These are phyloP conservation scores for Drosophila robusta DNA, from an alignment of 2,888 invertebrate genomes.

Conservation along the genomic window DNA sequence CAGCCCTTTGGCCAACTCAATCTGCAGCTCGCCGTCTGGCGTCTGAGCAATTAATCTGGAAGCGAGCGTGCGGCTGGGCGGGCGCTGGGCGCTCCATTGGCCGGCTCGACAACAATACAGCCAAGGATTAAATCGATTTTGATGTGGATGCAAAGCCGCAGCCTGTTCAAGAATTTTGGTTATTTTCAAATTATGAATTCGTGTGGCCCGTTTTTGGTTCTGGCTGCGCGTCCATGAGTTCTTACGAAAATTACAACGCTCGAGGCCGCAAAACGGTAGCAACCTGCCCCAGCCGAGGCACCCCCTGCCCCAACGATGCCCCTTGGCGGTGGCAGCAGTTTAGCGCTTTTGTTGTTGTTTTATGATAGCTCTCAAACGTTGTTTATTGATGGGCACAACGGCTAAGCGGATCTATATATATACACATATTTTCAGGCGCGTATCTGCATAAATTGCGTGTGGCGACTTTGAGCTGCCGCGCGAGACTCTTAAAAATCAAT, in stretches of 20 bases:
- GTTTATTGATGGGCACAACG: slow-evolving; percentile 69
- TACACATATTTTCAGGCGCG: slow-evolving; percentile 9
- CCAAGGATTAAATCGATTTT: slow-evolving; percentile 81
- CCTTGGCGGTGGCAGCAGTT: slow-evolving; percentile 66
- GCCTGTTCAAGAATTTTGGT: slow-evolving; percentile 43
- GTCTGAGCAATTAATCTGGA: slow-evolving; percentile 76
- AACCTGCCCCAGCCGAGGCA: not conserved
- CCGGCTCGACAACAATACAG: slow-evolving; percentile 36
- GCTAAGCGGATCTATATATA: slow-evolving; percentile 73
- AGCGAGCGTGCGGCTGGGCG: slow-evolving; percentile 63
- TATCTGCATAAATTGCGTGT: slow-evolving; percentile 43
- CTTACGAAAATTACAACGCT: slow-evolving; percentile 67
- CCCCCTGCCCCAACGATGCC: slow-evolving; percentile 16
- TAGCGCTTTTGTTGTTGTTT: slow-evolving; percentile 65
- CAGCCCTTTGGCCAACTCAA: slow-evolving; percentile 1
- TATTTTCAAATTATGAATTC: slow-evolving; percentile 47
- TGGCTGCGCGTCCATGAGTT: slow-evolving; percentile 21
- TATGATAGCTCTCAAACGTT: slow-evolving; percentile 60
- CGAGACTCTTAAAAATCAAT: slow-evolving; percentile 78
- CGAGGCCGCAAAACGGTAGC: slow-evolving; percentile 24
- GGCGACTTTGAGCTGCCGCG: slow-evolving; percentile 53
- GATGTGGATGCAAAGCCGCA: slow-evolving; percentile 32
- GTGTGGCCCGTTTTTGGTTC: slow-evolving; percentile 36
- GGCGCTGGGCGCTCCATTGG: slow-evolving; percentile 40
- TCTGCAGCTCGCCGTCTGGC: slow-evolving; percentile 37